Conservation (phyloP, 2,888 invertebrate genomes). For the Calliphora vomitoria region DNA sequence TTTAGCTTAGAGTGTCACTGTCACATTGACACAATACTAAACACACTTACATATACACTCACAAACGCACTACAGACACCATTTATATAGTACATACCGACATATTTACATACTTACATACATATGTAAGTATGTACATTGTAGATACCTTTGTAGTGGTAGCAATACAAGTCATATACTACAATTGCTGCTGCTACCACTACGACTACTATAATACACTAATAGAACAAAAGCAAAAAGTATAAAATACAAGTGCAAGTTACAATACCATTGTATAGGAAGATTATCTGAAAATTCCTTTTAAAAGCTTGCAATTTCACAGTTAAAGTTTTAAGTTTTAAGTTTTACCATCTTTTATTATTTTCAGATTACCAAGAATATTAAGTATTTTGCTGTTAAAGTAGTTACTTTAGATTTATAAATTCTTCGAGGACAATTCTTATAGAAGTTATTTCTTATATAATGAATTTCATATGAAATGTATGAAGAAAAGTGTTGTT, state of each 20-base stretch:
- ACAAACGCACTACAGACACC: not conserved
- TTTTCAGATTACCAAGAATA: too few relatives aligned
- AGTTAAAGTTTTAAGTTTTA: too few relatives aligned
- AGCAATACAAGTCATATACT: conserved; percentile 1
- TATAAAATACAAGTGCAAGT: not conserved
- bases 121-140: too few relatives aligned
- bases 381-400: too few relatives aligned
- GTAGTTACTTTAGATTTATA: too few relatives aligned
- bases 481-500: too few relatives aligned
- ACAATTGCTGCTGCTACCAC: not conserved
- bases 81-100: not conserved
- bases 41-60: conserved; percentile 1
- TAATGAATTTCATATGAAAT: too few relatives aligned
- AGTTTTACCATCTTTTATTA: too few relatives aligned
- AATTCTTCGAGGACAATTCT: too few relatives aligned
- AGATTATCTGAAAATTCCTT: not conserved
- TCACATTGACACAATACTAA: conserved; percentile 56
- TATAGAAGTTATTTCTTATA: too few relatives aligned
- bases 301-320: not conserved
- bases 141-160: not conserved
- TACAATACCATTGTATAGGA: not conserved
- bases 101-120: too few relatives aligned
- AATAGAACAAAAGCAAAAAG: not conserved
- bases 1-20: conserved; percentile 67
- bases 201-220: not conserved